A percentile compares a stretch with the other conserved stretches of the same genome.
Evolutionary conservation across 2,888 invertebrate genomes (phyloP).

Genomic region (Abrostola triplasia): DNA sequence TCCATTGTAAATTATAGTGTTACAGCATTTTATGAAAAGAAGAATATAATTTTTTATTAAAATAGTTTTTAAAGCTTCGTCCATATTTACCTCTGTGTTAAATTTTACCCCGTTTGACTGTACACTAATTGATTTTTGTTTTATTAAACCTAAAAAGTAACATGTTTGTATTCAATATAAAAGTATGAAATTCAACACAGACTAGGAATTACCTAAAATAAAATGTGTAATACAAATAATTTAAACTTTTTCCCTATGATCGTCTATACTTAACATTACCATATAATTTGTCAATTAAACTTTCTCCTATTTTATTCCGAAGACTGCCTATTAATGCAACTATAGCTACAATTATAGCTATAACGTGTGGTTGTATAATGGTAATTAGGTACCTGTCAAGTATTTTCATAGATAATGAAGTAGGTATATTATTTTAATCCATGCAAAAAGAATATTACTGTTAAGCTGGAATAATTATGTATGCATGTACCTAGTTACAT

Average conservation of each 20-base stretch:
- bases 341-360: conserved; percentile 14
- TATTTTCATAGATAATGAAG: conserved; percentile 5
- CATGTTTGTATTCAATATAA: too few relatives aligned
- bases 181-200: too few relatives aligned
- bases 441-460: neutral
- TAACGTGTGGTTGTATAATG: conserved; percentile 8
- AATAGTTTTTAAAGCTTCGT: too few relatives aligned
- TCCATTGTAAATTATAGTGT: neutral
- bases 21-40: neutral
- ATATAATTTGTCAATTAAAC: conserved; percentile 13
- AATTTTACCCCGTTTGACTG: too few relatives aligned
- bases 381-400: neutral
- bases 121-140: too few relatives aligned
- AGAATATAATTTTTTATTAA: too few relatives aligned
- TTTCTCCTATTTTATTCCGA: conserved; percentile 23
- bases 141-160: too few relatives aligned
- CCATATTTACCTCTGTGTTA: too few relatives aligned
- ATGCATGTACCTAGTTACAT: neutral
- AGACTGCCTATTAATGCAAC: conserved; percentile 14
- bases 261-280: neutral
- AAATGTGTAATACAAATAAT: neutral
- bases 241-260: neutral
- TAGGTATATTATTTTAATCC: neutral
- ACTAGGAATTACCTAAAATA: neutral
- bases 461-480: neutral